Base-by-base conservation (phyloP, 2,888 invertebrate species). In the Cryptus armator region DNA sequence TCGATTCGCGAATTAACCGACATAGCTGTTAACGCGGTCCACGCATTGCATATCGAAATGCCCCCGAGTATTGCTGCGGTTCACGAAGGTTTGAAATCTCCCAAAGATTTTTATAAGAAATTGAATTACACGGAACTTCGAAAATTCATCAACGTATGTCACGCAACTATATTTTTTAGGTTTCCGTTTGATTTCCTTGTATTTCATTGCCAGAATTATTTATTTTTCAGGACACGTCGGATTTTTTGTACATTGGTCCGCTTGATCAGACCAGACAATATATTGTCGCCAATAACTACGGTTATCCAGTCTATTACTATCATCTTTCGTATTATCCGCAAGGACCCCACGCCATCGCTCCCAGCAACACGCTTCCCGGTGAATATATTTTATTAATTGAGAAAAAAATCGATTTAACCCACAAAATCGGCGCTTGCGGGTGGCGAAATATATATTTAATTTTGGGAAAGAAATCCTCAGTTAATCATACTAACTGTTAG, bases 261-360 rank as follows among this genome's bases (percentile, higher is more conserved):
- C 87, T 90, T 5, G 90, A 90, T 82, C 46, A 84, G 2, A 89
- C 87, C n/a, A 89, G 90, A 68, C 72, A 77, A 37, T 12, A 88
- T 6, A n/a, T 90, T 24, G 19, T 44, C 6, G 46, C 16, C 6
- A 62, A 68, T 19, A 71, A 81, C 12, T 75, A 81, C 2, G 19
- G n/a, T 19, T 46, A 64, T 2, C 85, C 87, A 2, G 70, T 89
- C 37, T 90, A 88, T 62, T 90, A 90, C 70, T 90, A 90, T 66
- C 79, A 83, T 37, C 70, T 88, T 16, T 81, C 87, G n/a, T 90
- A 70, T 12, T 62, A 59, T 37, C n/a, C 59, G 1, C 43, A 46
- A 0, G 16, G 53, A 29, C 51, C 81, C 7, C 75, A 81, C 43
- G 24, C 76, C 29, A 29, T 71, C 5, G 10, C 9, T 3, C 0